phyloP scores from a whole-genome alignment of 2,113 vertebrate genomes.

The Furnarius figulus region DNA sequence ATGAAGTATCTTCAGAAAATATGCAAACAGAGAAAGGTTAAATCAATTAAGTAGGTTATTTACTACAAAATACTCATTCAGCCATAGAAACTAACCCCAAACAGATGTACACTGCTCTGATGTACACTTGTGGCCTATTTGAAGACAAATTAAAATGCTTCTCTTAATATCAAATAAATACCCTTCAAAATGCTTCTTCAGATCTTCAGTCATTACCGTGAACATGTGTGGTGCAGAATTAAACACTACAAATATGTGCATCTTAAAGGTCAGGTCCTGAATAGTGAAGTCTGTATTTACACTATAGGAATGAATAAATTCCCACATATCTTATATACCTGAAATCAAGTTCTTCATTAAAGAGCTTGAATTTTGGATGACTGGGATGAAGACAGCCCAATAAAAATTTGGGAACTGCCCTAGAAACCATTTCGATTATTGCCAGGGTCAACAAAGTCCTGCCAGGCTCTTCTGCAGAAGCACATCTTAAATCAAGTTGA shows the following conservation, averaged over 20 bases:
- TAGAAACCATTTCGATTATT: background rate
- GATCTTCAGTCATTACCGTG: background rate
- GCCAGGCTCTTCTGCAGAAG: background rate
- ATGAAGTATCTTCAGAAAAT: background rate
- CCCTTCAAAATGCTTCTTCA: slow-evolving; percentile 22
- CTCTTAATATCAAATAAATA: slow-evolving; percentile 47
- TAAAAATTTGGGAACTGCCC: background rate
- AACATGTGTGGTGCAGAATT: background rate
- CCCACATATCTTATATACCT: background rate
- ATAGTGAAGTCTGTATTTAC: background rate
- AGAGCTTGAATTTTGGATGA: background rate
- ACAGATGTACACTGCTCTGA: background rate
- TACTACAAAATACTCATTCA: slow-evolving; percentile 40
- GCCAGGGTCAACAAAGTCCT: background rate
- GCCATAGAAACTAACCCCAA: background rate
- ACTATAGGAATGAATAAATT: background rate
- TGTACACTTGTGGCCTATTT: slow-evolving; percentile 25
- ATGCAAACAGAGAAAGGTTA: slow-evolving; percentile 49
- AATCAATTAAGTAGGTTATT: slow-evolving; percentile 61
- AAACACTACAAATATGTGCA: background rate
- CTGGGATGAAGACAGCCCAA: background rate
- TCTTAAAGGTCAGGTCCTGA: background rate
- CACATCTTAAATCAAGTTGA: background rate
- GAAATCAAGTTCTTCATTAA: background rate
- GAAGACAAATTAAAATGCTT: slow-evolving; percentile 32